Conservation (phyloP, 2,888 invertebrate species). For the Gasteruption jaculator region DNA sequence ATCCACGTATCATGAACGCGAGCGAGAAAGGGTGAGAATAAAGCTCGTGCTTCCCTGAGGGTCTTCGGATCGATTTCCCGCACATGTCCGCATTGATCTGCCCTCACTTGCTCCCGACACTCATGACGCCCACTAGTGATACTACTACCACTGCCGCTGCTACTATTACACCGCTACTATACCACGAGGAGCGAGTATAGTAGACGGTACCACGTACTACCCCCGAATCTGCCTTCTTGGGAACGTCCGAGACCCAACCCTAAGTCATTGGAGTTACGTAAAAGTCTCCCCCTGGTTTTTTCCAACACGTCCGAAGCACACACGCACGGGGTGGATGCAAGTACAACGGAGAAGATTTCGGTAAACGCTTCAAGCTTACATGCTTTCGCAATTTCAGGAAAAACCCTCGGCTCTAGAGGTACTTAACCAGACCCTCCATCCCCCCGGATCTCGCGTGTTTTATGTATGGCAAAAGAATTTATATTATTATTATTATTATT, state of each 20-base stretch:
- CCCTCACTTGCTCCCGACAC: slow-evolving; percentile 43
- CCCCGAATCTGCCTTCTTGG: too few relatives aligned
- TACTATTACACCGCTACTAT: too few relatives aligned
- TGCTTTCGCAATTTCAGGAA: slow-evolving; percentile 32
- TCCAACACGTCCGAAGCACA: slow-evolving; percentile 20
- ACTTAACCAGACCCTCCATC: too few relatives aligned
- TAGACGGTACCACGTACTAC: too few relatives aligned
- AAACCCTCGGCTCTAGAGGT: too few relatives aligned
- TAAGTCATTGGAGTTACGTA: slow-evolving; percentile 35
- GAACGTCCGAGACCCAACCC: too few relatives aligned
- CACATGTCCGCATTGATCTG: slow-evolving; percentile 52
- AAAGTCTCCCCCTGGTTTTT: slow-evolving; percentile 33
- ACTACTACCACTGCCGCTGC: slow-evolving; percentile 8
- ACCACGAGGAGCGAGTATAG: too few relatives aligned
- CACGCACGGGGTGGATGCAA: too few relatives aligned
- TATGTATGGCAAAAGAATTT: too few relatives aligned
- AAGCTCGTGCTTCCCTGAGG: slow-evolving; percentile 37
- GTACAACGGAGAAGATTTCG: slow-evolving; percentile 16
- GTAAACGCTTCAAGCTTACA: slow-evolving; percentile 25
- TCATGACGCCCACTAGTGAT: slow-evolving; percentile 11
- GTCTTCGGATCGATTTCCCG: slow-evolving; percentile 49
- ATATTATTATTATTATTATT: too few relatives aligned
- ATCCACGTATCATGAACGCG: too few relatives aligned
- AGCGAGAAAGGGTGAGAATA: slow-evolving; percentile 26
- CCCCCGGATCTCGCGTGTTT: too few relatives aligned